Evolutionary conservation across 2,113 vertebrate genomes (phyloP), one percentile per base, ranked within the genome.

Genomic region (Recurvirostra avosetta): DNA sequence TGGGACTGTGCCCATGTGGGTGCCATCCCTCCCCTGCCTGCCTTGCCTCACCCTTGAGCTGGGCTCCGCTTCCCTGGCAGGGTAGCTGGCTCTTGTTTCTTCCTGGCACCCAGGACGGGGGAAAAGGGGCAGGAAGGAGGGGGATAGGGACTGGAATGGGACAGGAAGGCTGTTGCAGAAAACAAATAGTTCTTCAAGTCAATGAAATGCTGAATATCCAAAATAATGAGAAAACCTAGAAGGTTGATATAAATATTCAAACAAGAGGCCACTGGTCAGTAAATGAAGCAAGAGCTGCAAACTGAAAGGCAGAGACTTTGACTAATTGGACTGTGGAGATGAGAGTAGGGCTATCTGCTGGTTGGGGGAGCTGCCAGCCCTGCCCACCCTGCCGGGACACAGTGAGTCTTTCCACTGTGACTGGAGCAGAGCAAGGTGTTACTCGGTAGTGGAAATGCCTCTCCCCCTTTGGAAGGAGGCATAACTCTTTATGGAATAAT

Each of bases 401-500:
- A 52, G 52, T 10, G 12, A 12, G 25, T 11, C 36, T 50, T 84
- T 59, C 40, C 59, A 17, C 25, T 26, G 23, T 20, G 41, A 56
- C 27, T 82, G 53, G 40, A 72, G 34, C 0, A 4, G 43, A 41
- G 38, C 49, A 77, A 90, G 78, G 25, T 2, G 3, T 22, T 47
- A 53, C 43, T 70, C 74, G 41, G 27, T 32, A 59, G 63, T 27
- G 49, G 45, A 82, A 88, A 94, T 29, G 3, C 29, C 61, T 89
- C 6, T 3, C 34, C 74, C 1, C 74, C 50, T 83, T 59, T 43
- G 59, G 55, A 90, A 93, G 50, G 32, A 80, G 52, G 74, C 52
- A 50, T 74, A 86, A 83, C 40, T 92, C 88, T 78, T 90, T 63
- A 77, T 63, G 58, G 58, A 91, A 89, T 91, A 92, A 89, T 86